Evolutionary conservation across 1,140 invertebrate species (phyloP).

Genomic region (Metopolophium dirhodum): DNA sequence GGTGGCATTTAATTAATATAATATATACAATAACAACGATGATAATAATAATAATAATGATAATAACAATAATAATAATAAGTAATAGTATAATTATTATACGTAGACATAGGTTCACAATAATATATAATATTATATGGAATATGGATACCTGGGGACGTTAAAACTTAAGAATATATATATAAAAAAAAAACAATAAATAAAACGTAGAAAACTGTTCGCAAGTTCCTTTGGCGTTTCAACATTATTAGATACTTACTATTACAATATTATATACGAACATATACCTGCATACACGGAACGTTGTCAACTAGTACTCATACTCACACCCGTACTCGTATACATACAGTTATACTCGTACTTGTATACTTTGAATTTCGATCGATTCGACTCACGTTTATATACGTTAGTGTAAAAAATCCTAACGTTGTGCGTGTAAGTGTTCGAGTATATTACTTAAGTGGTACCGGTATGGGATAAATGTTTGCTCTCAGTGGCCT

Average conservation of each 20-base stretch:
- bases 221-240: not conserved
- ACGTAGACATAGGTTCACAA: not conserved
- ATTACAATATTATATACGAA: not conserved
- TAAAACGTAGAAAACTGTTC: not conserved
- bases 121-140: not conserved
- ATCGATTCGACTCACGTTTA: not conserved
- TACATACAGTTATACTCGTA: no score
- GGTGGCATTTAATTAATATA: conserved; percentile 10
- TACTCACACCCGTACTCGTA: no score
- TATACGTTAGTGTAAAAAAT: not conserved
- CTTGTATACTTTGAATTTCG: not conserved
- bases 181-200: not conserved
- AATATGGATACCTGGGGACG: no score
- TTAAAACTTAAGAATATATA: not conserved
- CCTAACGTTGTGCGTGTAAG: not conserved
- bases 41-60: conserved; percentile 14
- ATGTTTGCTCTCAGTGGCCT: not conserved
- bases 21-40: not conserved
- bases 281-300: not conserved
- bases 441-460: not conserved
- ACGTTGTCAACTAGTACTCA: not conserved
- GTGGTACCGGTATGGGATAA: no score
- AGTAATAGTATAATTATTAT: not conserved
- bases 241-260: not conserved
- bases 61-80: not conserved